phyloP scores from a whole-genome alignment of 1,140 invertebrate genomes.

The Euwallacea similis region DNA sequence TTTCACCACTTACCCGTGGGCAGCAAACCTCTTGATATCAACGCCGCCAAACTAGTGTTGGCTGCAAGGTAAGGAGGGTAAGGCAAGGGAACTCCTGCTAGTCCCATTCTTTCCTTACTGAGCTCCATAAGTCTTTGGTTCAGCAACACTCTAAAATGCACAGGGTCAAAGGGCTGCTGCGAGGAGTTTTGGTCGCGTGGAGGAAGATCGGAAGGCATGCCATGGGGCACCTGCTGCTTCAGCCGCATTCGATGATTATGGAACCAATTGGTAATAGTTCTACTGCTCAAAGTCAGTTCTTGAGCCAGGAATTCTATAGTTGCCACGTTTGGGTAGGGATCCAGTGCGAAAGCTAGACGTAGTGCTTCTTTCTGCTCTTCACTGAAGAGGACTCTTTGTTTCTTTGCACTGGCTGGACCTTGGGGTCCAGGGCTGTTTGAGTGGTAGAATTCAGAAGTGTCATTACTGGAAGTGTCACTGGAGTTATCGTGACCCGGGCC shows the following conservation, averaged over 20 bases:
- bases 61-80: conserved; percentile 76
- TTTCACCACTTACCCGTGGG: conserved; percentile 54
- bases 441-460: conserved; percentile 87
- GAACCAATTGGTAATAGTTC: conserved; percentile 94
- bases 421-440: conserved; percentile 74
- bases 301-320: conserved; percentile 94
- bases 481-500: conserved; percentile 82
- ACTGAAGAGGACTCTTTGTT: conserved; percentile 92
- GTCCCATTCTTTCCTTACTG: conserved; percentile 77
- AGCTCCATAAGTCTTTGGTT: conserved; percentile 85
- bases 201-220: conserved; percentile 68
- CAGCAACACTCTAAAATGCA: conserved; percentile 84
- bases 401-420: conserved; percentile 79
- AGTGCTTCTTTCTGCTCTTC: conserved; percentile 98
- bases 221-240: conserved; percentile 85
- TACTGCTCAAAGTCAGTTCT: conserved; percentile 87
- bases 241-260: conserved; percentile 98
- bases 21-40: conserved; percentile 66
- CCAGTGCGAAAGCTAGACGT: conserved; percentile 87
- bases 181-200: conserved; percentile 65
- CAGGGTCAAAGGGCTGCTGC: conserved; percentile 78
- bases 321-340: conserved; percentile 93
- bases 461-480: conserved; percentile 83
- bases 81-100: conserved; percentile 70
- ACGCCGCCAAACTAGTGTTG: conserved; percentile 71